Evolutionary conservation across 2,797 vertebrate genomes (phyloP), one percentile per base, ranked within the genome.

Genomic region (Platalea minor): DNA sequence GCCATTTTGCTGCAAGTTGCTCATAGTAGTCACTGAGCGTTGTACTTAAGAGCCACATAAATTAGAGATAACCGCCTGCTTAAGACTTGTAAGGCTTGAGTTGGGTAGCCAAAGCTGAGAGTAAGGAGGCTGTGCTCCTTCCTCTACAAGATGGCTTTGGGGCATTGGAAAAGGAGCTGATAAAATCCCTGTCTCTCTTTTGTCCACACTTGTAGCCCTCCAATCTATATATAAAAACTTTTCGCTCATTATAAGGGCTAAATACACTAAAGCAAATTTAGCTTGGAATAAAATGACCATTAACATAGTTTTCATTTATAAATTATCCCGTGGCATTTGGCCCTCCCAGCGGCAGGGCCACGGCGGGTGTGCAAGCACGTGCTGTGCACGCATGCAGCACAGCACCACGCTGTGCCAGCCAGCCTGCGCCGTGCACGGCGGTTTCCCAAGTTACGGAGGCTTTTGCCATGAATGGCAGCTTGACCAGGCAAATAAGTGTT

Each of bases 401-500:
- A 24, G 74, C 81, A 46, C 75, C 56, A 60, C 46, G 1, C 41
- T 1, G 6, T 72, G 23, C 78, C 10, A 21, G 63, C 54, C 96
- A 89, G 78, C 86, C 93, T 45, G 53, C 61, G 5, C 85, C 54
- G 13, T 79, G 91, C 7, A 0, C 56, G 9, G 82, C 92, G 15
- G 91, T 95, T 97, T 88, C 98, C 92, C 96, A 25, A 96, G 97
- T 95, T 97, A 96, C 17, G 0, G 94, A 77, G 77, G 69, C 93
- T 93, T 90, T 94, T 94, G 79, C 91, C 72, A 45, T 14, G 8
- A 74, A 1, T n/a, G n/a, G 93, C 95, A 72, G 61, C 95, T 97
- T 95, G 90, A 97, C 96, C 81, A 93, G 82, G 92, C 53, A 82
- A 95, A 68, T 93, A 96, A 85, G 94, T 0, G 7, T 80, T 65